phyloP scores from a whole-genome alignment of 2,113 vertebrate species.

The Coptodon bakossiorum region DNA sequence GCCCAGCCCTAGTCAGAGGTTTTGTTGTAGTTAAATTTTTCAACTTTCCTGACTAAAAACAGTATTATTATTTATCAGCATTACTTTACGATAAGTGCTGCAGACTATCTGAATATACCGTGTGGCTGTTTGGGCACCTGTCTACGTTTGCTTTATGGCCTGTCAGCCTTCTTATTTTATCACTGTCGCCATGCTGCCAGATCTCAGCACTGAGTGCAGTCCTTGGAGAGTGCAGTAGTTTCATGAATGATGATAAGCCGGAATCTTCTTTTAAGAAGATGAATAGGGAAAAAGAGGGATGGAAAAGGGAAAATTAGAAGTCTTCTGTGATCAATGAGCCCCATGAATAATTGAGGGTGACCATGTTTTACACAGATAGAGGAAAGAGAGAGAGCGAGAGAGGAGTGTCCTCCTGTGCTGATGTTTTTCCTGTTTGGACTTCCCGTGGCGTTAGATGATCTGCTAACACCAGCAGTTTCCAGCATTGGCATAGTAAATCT shows the following conservation, averaged over 20 bases:
- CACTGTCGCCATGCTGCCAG: background rate
- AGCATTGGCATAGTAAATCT: slow-evolving; percentile 49
- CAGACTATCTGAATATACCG: background rate
- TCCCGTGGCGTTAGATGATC: slow-evolving; percentile 2
- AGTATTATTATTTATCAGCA: background rate
- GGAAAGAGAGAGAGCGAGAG: background rate
- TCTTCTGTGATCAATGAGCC: slow-evolving; percentile 33
- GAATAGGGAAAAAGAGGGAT: background rate
- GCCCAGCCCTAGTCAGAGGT: background rate
- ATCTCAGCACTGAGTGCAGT: background rate
- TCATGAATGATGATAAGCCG: background rate
- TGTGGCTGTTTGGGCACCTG: background rate
- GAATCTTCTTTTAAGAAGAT: background rate
- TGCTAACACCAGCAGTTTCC: slow-evolving; percentile 54
- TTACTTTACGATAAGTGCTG: background rate
- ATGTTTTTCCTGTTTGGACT: slow-evolving; percentile 24
- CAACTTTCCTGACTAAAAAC: background rate
- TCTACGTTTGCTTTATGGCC: background rate
- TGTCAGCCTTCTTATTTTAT: background rate
- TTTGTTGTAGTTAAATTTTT: background rate
- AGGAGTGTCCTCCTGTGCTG: slow-evolving; percentile 9
- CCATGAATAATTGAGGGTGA: slow-evolving; percentile 56
- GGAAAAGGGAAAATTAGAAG: background rate
- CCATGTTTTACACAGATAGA: slow-evolving; percentile 9
- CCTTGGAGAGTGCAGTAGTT: background rate